Evolutionary conservation across 2,113 vertebrate genomes (phyloP), one percentile per base, ranked within the genome.

Genomic region (Lates calcarifer): DNA sequence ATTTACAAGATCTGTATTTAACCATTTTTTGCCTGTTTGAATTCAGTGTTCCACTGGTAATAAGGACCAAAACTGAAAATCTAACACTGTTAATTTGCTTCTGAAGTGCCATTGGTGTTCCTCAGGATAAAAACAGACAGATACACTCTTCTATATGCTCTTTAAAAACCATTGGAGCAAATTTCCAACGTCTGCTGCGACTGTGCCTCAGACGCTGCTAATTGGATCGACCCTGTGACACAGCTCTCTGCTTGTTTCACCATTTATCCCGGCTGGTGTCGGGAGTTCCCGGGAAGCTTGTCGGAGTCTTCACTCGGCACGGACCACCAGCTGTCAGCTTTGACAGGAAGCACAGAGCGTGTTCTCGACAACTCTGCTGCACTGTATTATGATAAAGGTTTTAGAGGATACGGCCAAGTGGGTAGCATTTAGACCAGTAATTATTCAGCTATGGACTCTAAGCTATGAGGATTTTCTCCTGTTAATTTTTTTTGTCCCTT

Each of bases 281-380:
- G 64, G 80, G 53, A 77, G 58, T 77, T 83, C 84, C 76, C 63
- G 29, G 85, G 39, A 79, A 88, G 82, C 64, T 57, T 29, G 81
- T 74, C 5, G 17, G 75, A 58, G 63, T 74, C 81, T 63, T 79
- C 24, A 28, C 76, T 87, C 43, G 3, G 78, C 43, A 31, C 24
- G 56, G 41, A 78, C 63, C 74, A 65, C 80, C 88, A 86, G 86
- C 89, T 86, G 88, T 79, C 91, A 60, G 62, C 72, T 85, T 67
- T 87, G 78, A 90, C 84, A 70, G 84, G 75, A 86, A 80, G 82
- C 80, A 35, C 69, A 49, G 55, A 33, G 89, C 35, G 85, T 90
- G 87, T 88, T 88, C 86, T 83, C 79, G 67, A 29, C 43, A 86
- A 7, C 79, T 83, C 82, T 85, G 84, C 79, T 74, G 57, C 83